Base-by-base conservation (phyloP, 2,888 invertebrate species). In the Diarsia dahlii region DNA sequence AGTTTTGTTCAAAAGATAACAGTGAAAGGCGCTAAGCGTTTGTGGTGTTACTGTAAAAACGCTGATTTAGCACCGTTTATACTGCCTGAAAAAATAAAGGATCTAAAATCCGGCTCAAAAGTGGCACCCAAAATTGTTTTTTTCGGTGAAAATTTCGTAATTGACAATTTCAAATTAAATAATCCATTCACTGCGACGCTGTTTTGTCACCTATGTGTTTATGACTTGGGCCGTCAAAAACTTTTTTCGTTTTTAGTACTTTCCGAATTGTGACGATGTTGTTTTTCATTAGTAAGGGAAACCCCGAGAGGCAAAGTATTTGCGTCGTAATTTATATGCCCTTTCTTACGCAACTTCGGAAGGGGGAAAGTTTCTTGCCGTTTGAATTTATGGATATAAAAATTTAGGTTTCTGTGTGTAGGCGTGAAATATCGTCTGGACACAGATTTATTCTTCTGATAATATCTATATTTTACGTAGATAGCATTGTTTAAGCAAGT, bases 281-380 rank as follows among this genome's bases (percentile, higher is more conserved):
- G 93, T 93, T 94, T 93, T 94, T 94, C 92, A 90, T 91, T 92
- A 90, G 85, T 80, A 81, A 78, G 84, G 78, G 80, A 88, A 90
- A 87, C 86, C 85, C 79, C 78, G 84, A 88, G 84, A 85, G 86
- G 82, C 83, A 73, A 87, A 86, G 87, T 89, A 89, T 90, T 91
- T 90, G 81, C 81, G 76, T 74, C 80, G 88, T 93, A 92, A 93
- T 93, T 94, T 93, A 93, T 92, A 91, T 91, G 89, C 90, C 87
- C 89, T 91, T 91, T 89, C 89, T 88, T 89, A 87, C 83, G 84
- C 72, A 87, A 91, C 86, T 90, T 89, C 74, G 84, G 81, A 87
- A 90, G 85, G 88, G 88, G 85, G 86, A 90, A 92, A 91, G 88
- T 92, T 93, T 91, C 80, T 88, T 86, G 83, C 86, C 87, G 86